Base-by-base conservation (phyloP, 2,888 invertebrate genomes). In the Craniophora ligustri region DNA sequence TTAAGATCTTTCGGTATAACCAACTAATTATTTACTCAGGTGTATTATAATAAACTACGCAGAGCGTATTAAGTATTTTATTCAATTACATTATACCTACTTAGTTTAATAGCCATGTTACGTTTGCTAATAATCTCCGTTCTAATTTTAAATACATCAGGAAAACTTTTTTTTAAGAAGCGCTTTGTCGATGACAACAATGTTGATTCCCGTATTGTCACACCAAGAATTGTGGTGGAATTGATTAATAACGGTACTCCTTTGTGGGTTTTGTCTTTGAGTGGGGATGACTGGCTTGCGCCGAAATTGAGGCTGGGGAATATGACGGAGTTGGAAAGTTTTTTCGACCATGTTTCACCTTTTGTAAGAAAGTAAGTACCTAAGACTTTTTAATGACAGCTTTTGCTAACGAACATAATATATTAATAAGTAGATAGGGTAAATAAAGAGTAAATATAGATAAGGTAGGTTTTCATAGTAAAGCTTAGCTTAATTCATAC, bases 241-340 rank as follows among this genome's bases (percentile, higher is more conserved):
- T 63, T 41, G 35, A 34, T 70, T 23, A 49, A 44, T 36, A 55
- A 10, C 2, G 57, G 62, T 4, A 55, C 41, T 2, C 73, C 23
- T 1, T 47, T 87, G 6, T 87, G 86, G 86, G 79, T 86, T 18
- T 34, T 87, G n/a, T 70, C 63, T 31, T 46, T 87, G 10, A 73
- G 76, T 39, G 62, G 62, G 15, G 59, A 67, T 31, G 67, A 67
- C n/a, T 82, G 54, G 78, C 76, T 38, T 45, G 67, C 39, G 4
- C 50, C 78, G 8, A 71, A 64, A 40, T 40, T 87, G 48, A 76
- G 69, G 21, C 58, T 68, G 0, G 82, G 77, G 0, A 73, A 59
- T 30, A 38, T 34, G 2, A 56, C 34, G 1, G 81, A 85, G 19
- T 66, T 67, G 19, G 56, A 71, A 5, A 75, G 79, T 3, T 84